Evolutionary conservation across 1,140 invertebrate species (phyloP).

Genomic region (Brachionus paranguensis): DNA sequence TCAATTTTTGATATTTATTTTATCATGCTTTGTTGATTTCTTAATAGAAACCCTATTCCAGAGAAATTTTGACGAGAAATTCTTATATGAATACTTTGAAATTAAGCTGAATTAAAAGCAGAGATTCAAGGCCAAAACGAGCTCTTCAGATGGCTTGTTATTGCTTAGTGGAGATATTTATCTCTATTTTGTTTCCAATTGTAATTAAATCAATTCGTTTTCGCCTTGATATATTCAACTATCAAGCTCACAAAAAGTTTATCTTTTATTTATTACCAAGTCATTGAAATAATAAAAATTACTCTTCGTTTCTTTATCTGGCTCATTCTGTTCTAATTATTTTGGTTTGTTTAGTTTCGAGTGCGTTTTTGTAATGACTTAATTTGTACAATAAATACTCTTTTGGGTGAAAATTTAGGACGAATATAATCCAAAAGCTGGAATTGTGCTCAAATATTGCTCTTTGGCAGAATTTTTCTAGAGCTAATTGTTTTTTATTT

Average conservation of each 20-base stretch:
- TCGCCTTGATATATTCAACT: conserved; percentile 2
- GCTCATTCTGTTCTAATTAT: not conserved
- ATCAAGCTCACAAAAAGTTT: not conserved
- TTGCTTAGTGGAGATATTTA: not conserved
- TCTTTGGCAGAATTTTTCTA: not conserved
- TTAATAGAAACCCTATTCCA: conserved; percentile 13
- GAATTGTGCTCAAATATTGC: not conserved
- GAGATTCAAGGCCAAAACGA: not conserved
- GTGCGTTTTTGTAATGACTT: not conserved
- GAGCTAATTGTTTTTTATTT: too few species aligned
- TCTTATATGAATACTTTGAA: not conserved
- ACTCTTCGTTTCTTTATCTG: not conserved
- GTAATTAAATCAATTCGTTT: conserved; percentile 7
- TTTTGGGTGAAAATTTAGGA: not conserved
- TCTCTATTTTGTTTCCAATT: conserved; percentile 11
- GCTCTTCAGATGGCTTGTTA: not conserved
- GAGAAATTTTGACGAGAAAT: not conserved
- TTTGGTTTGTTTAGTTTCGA: not conserved
- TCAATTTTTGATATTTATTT: conserved; percentile 18
- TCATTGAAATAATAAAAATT: conserved; percentile 12
- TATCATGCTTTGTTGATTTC: conserved; percentile 27
- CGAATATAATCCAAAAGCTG: not conserved
- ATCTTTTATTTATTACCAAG: conserved; percentile 35
- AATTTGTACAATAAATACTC: not conserved
- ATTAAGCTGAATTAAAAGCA: not conserved